These are phyloP conservation scores for Alentia gelatinosa DNA, from an alignment of 2,888 invertebrate genomes.

Conservation along the genomic window DNA sequence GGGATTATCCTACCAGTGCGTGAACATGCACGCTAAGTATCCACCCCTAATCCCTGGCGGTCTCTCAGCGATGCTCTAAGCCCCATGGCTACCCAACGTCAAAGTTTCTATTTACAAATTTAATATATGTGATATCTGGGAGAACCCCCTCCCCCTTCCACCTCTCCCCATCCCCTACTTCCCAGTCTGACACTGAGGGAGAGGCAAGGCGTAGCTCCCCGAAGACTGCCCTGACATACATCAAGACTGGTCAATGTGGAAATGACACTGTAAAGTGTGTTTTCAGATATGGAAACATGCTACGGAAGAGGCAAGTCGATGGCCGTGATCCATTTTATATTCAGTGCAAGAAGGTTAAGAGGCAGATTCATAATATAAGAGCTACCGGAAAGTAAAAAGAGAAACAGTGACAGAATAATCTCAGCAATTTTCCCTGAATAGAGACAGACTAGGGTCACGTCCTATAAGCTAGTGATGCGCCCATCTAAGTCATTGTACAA, in stretches of 20 bases:
- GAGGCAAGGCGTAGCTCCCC: no score
- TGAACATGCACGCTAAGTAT: no score
- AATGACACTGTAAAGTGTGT: no score
- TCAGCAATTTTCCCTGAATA: background rate
- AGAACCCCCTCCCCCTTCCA: background rate
- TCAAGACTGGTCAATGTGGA: no score
- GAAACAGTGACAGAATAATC: background rate
- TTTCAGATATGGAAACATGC: no score
- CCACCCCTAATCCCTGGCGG: no score
- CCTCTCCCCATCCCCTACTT: no score
- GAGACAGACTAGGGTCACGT: background rate
- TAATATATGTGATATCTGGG: conserved; percentile 13
- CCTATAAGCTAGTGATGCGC: background rate
- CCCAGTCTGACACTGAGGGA: background rate
- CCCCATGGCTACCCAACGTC: background rate
- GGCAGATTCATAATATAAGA: background rate
- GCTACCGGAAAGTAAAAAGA: background rate
- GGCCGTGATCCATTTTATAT: background rate
- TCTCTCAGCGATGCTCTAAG: no score
- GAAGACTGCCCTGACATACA: no score
- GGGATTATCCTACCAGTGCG: no score
- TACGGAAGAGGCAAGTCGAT: background rate
- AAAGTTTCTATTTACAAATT: background rate
- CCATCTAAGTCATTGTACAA: conserved; percentile 47
- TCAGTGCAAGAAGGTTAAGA: background rate